phyloP scores from a whole-genome alignment of 1,140 invertebrate species.

The Bombus difficillimus region DNA sequence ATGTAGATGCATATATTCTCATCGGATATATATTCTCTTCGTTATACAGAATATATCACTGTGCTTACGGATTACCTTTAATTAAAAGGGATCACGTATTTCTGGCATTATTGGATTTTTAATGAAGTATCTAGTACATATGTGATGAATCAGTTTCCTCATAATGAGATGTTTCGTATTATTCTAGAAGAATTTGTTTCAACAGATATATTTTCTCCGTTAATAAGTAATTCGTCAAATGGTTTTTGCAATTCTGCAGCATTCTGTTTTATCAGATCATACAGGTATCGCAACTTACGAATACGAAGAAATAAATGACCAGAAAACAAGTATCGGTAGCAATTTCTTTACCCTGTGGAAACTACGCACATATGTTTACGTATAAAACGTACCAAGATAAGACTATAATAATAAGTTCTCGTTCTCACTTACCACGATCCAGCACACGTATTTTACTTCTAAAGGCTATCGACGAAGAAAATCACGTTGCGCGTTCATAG shows the following conservation, averaged over 20 bases:
- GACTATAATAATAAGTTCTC: too few relatives aligned
- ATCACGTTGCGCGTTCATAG: too few relatives aligned
- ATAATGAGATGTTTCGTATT: not conserved
- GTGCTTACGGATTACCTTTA: constrained; percentile 14
- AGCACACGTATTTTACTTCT: too few relatives aligned
- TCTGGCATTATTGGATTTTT: constrained; percentile 10
- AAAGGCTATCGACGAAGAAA: too few relatives aligned
- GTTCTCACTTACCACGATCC: too few relatives aligned
- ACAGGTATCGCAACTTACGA: too few relatives aligned
- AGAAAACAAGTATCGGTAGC: too few relatives aligned
- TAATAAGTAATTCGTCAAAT: not conserved
- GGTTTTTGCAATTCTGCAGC: not conserved
- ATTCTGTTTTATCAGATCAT: not conserved
- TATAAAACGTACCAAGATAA: too few relatives aligned
- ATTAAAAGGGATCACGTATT: constrained; percentile 13
- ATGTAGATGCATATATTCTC: not conserved
- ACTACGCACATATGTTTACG: too few relatives aligned
- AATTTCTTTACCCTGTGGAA: too few relatives aligned
- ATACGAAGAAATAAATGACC: too few relatives aligned
- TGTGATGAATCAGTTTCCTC: not conserved
- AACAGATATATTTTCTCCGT: not conserved
- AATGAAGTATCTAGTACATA: not conserved
- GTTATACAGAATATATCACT: not conserved
- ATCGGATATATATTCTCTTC: not conserved
- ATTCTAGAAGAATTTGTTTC: not conserved